Percentiles rank a stretch among this genome's conserved stretches.
Evolutionary conservation across 35 echinoderm and acorn worm species (phyloP).

Genomic region (Acanthaster planci): DNA sequence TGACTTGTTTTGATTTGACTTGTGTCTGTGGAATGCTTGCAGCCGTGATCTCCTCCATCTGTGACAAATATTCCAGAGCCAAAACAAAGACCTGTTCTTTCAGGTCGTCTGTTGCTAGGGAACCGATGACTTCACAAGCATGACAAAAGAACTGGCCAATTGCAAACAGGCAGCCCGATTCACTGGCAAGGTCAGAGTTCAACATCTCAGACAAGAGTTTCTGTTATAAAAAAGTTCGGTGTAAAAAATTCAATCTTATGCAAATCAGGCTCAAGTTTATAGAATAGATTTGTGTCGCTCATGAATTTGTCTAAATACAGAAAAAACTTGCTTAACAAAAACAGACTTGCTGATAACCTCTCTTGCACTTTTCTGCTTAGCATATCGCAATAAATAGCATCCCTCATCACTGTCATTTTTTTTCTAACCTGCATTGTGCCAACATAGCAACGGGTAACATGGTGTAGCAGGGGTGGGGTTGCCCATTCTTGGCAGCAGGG

Average conservation of each 20-base stretch:
- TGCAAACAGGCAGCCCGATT: neutral
- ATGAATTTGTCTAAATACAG: too few relatives aligned
- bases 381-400: too few relatives aligned
- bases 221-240: neutral
- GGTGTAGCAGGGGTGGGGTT: conserved; percentile 3
- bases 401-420: too few relatives aligned
- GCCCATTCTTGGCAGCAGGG: conserved; percentile 20
- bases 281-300: too few relatives aligned
- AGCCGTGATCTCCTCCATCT: neutral
- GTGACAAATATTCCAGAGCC: neutral
- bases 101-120: neutral
- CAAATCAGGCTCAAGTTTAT: too few relatives aligned
- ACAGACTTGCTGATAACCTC: too few relatives aligned
- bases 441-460: conserved; percentile 10
- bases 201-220: neutral
- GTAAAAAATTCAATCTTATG: too few relatives aligned
- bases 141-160: conserved; percentile 26
- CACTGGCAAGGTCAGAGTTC: neutral
- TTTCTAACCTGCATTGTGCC: conserved; percentile 6
- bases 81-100: neutral
- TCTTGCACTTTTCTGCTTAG: too few relatives aligned
- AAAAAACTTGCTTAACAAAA: too few relatives aligned
- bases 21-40: too few relatives aligned
- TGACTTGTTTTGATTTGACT: neutral
- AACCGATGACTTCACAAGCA: neutral